Evolutionary conservation across 2,888 invertebrate genomes (phyloP), one percentile per base, ranked within the genome.

Genomic region (Rosalia funebris): DNA sequence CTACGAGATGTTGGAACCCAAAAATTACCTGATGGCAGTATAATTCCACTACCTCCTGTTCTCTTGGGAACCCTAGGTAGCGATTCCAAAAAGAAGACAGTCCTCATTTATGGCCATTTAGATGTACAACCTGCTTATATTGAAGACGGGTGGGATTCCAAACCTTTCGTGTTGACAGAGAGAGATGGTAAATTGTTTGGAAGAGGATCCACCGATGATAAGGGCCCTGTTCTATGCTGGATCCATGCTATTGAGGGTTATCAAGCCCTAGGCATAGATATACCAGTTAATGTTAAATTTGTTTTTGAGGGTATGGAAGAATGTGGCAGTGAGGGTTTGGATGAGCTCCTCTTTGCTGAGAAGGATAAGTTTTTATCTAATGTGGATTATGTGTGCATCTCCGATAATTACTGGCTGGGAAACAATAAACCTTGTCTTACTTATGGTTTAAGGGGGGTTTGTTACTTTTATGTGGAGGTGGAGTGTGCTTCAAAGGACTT

Each of bases 231-330:
- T 5, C 84, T 99, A 34, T 95, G 93, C 62, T 98, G 98, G 98
- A 83, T 98, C 48, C 93, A 98, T 84, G 94, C 94, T 7, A 87
- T 99, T 62, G 92, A 97, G 82, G 95, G 92, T 1, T 95, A 87
- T 79, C 89, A 95, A 79, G 87, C 88, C 53, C 81, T 90, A 56
- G 88, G 76, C 4, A 70, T 70, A 19, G 77, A 78, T 15, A 76
- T 91, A 46, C 92, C 92, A 0, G 88, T 92, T 0, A 92, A 92
- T 77, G 75, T 92, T 3, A 92, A 91, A 87, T 98, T 98, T 81
- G 88, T 95, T 10, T 92, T 98, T 79, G 98, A 99, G 84, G 96
- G 96, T 55, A 99, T 99, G 98, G 98, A 98, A 82, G 98, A 99
- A 81, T 92, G 92, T 62, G 98, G 98, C 3, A 98, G 97, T 60